Evolutionary conservation across 2,113 vertebrate species (phyloP), one percentile per base, ranked within the genome.

Genomic region (Dasyurus viverrinus): DNA sequence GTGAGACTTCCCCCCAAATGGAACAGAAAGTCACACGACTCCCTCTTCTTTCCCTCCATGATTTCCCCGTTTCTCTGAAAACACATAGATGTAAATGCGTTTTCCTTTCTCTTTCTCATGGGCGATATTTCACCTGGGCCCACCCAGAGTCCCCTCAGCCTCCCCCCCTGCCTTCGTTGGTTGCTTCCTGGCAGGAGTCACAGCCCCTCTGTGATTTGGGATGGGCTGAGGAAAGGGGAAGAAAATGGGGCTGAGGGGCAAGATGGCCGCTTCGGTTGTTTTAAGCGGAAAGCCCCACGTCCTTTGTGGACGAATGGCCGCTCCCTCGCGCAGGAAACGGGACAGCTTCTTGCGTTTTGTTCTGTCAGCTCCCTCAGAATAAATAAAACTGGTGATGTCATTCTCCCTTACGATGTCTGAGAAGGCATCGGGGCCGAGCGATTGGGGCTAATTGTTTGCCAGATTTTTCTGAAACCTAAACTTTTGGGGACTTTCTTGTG

Each of bases 381-480:
- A 97, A 97, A 98, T 98, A 97, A 96, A 96, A 96, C 96, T 92
- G 95, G 96, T 98, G 97, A 97, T 94, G 95, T 97, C 98, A 98
- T 97, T 97, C 93, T 91, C 92, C 52, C 94, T 97, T 92, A 95
- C 94, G 96, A 96, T 54, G 46, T 97, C 96, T 97, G 95, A 97
- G 93, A 95, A 97, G 95, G 97, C 97, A 98, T 97, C 93, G 96
- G 96, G 94, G 93, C 96, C 93, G 53, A 96, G 55, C 97, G 96
- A 97, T 97, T 97, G 93, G 91, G 55, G 93, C 92, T 95, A 96
- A 95, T 93, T 94, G 95, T 97, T 96, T 97, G 98, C 98, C 98
- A 98, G 22, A 90, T 96, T 97, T 98, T 96, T 96, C 97, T 96
- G 97, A 98, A 94, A 96, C 94, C 93, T 96, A 93, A 94, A 53